phyloP scores from a whole-genome alignment of 2,888 invertebrate species.

The Macrosoma leucophasiata region DNA sequence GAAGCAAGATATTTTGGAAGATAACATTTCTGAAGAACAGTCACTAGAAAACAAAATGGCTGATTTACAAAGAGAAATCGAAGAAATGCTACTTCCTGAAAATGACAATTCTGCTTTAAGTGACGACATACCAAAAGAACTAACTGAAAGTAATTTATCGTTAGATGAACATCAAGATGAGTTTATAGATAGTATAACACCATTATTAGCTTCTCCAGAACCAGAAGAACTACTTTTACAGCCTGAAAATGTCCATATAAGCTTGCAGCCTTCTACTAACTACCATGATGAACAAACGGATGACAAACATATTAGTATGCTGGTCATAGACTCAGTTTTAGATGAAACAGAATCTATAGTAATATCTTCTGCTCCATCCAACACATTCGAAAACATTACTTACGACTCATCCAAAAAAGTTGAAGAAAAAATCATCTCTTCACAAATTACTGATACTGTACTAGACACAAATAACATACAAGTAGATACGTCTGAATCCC shows the following conservation, averaged over 20 bases:
- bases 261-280: conserved; percentile 8
- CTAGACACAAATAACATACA: too few species aligned
- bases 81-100: conserved; percentile 65
- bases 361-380: conserved; percentile 20
- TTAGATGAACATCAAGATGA: conserved; percentile 49
- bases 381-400: conserved; percentile 3
- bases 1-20: conserved; percentile 13
- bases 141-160: conserved; percentile 39
- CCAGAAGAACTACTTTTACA: conserved; percentile 39
- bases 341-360: conserved; percentile 39
- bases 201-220: conserved; percentile 53
- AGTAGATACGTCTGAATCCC: conserved; percentile 9
- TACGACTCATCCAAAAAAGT: conserved; percentile 12
- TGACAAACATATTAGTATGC: conserved; percentile 45
- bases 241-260: conserved; percentile 33
- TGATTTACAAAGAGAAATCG: conserved; percentile 66
- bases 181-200: conserved; percentile 46
- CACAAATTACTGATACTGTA: not conserved
- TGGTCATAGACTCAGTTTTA: conserved; percentile 45
- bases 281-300: conserved; percentile 17
- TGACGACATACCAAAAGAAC: conserved; percentile 51
- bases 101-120: conserved; percentile 57
- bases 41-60: conserved; percentile 68
- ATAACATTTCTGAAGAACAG: conserved; percentile 51
- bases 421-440: conserved; percentile 8